Base-by-base conservation (phyloP, 2,797 vertebrate genomes). In the Acrocephalus scirpaceus region DNA sequence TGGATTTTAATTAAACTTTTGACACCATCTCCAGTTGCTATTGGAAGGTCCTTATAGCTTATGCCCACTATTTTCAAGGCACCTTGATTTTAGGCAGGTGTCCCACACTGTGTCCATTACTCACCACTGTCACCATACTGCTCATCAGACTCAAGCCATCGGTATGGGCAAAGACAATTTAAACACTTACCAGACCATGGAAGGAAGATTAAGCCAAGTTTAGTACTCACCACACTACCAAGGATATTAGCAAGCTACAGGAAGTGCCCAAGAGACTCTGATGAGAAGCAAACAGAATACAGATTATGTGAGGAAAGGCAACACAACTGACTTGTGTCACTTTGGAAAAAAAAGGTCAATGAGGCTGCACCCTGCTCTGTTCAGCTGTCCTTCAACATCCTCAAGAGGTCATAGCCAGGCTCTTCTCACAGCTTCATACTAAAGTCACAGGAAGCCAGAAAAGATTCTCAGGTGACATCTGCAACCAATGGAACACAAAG, bases 251-350 rank as follows among this genome's bases (percentile, higher is more conserved):
- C 13, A 78, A 87, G 15, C 5, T 40, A 17, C 22, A 80, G 30
- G 18, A 86, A 80, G 51, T 26, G 29, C 7, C 27, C 36, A 61
- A 50, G 20, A 86, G 3, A 9, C 13, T 5, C 36, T 48, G 7
- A 5, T 76, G n/a, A 85, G 14, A 47, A 15, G 11, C 12, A 51
- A 32, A 42, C 9, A 60, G 29, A 65, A 13, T 6, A 38, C 0
- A 53, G 42, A 27, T 22, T 34, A 22, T 0, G 1, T 2, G 17
- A 75, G 26, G 25, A 66, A 61, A 79, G 6, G 4, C 11, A 65
- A 16, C 21, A 22, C 5, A 53, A 18, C 6, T 53, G 13, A 21
- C 8, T 66, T 69, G 38, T 45, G 20, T 71, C 14, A 8, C 4
- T 50, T 54, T 76, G 64, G 34, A 69, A 7, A 65, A 53, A 26